These are phyloP conservation scores for Trididemnum nubilum DNA, from an alignment of 23 tunicate species.

Conservation along the genomic window DNA sequence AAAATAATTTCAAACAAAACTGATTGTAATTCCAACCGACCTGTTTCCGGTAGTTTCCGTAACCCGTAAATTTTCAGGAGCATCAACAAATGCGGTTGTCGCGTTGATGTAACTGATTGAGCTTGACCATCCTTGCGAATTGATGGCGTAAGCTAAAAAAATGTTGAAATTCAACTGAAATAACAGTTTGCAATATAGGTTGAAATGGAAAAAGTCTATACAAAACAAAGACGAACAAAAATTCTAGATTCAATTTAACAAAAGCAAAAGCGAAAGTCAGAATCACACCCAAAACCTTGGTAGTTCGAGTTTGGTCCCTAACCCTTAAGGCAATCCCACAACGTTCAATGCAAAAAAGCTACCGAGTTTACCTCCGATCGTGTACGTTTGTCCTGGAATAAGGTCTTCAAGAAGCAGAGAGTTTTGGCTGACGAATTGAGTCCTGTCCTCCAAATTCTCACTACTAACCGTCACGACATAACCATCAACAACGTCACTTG, in stretches of 20 bases:
- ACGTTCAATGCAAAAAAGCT: too few relatives aligned
- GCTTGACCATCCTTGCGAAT: slow-evolving; percentile 10
- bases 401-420: neutral
- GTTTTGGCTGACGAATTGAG: neutral
- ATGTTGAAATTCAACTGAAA: too few relatives aligned
- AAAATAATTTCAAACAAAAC: too few relatives aligned
- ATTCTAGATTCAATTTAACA: too few relatives aligned
- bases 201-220: too few relatives aligned
- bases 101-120: neutral
- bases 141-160: slow-evolving; percentile 16
- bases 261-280: too few relatives aligned
- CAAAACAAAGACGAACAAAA: too few relatives aligned
- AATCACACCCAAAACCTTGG: too few relatives aligned
- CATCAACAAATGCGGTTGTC: neutral
- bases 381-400: neutral
- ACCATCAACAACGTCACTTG: neutral
- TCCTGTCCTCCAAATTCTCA: neutral
- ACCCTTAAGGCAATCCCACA: too few relatives aligned
- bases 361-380: slow-evolving; percentile 19
- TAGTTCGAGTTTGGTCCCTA: too few relatives aligned
- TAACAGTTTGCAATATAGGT: too few relatives aligned
- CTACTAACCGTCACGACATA: neutral
- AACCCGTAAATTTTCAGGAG: slow-evolving; percentile 4
- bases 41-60: slow-evolving; percentile 2
- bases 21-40: too few relatives aligned